These are phyloP conservation scores for Holcopasites calliopsidis DNA, from an alignment of 1,140 invertebrate species.

Conservation along the genomic window DNA sequence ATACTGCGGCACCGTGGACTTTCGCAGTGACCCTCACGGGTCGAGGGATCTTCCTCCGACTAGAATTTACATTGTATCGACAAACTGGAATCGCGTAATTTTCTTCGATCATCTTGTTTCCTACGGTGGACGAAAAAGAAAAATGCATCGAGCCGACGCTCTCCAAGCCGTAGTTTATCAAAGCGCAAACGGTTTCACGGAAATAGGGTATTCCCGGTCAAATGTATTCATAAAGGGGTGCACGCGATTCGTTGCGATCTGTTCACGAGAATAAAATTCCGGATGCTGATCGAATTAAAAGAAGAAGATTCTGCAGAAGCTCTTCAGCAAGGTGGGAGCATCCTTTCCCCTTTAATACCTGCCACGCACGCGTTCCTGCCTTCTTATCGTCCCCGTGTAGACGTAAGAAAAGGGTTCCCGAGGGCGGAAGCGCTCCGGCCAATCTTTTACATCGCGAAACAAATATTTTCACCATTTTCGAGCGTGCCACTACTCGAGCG, in stretches of 20 bases:
- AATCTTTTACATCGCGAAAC: neutral
- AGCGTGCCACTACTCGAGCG: neutral
- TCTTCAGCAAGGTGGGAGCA: neutral
- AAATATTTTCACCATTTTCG: conserved; percentile 19
- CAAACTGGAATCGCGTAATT: neutral
- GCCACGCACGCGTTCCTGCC: neutral
- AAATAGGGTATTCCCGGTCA: neutral
- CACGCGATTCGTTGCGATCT: too few species aligned
- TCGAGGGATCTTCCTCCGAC: too few species aligned
- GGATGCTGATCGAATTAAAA: neutral
- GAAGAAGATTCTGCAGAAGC: neutral
- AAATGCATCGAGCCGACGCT: neutral
- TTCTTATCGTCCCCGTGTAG: neutral
- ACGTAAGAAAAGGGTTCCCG: neutral
- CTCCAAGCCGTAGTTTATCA: neutral
- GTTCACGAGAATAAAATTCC: neutral
- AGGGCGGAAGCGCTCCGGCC: neutral
- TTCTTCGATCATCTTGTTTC: neutral
- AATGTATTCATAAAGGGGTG: neutral
- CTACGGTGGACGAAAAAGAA: neutral
- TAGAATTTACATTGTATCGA: neutral
- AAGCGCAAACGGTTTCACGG: neutral
- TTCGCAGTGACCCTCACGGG: neutral
- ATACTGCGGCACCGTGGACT: neutral
- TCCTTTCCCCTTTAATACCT: conserved; percentile 12